Conservation (phyloP, 30 jellyfish, hydroid and myxozoan genomes). For the Aurelia coerulea region DNA sequence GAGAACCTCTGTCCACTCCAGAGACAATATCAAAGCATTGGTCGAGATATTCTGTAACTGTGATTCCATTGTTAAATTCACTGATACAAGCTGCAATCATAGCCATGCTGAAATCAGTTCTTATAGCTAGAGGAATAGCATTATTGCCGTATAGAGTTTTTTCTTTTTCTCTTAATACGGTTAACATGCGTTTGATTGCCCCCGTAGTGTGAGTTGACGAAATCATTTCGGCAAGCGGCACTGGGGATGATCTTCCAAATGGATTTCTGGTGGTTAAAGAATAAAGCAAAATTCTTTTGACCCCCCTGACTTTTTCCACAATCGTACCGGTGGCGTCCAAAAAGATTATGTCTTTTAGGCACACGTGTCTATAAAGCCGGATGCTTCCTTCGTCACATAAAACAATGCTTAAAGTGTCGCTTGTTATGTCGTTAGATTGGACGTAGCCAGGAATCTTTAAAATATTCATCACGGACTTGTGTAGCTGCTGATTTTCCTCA, state of each 20-base stretch:
- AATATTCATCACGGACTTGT: no score
- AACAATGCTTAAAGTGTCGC: background rate
- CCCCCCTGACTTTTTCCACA: background rate
- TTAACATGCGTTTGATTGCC: slow-evolving; percentile 5
- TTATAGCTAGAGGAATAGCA: background rate
- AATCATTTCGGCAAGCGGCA: slow-evolving; percentile 7
- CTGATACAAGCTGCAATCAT: slow-evolving; percentile 1
- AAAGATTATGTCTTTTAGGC: background rate
- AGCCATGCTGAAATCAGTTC: slow-evolving; percentile 1
- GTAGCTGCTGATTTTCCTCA: no score
- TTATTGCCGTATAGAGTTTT: slow-evolving; percentile 9
- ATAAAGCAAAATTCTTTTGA: background rate
- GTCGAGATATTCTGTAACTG: background rate
- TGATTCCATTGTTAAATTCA: background rate
- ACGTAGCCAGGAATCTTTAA: no score
- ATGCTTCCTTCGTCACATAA: slow-evolving; percentile 6
- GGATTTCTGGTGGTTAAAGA: slow-evolving; percentile 4
- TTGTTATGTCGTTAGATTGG: background rate
- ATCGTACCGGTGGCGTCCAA: background rate
- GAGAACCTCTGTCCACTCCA: background rate
- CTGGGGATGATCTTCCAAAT: slow-evolving; percentile 4
- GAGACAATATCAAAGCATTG: background rate
- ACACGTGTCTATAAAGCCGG: background rate
- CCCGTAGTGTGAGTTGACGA: slow-evolving; percentile 6
- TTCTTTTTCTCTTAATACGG: slow-evolving; percentile 7